Base-by-base conservation (phyloP, 2,888 invertebrate genomes). In the Drosophila algonquin region DNA sequence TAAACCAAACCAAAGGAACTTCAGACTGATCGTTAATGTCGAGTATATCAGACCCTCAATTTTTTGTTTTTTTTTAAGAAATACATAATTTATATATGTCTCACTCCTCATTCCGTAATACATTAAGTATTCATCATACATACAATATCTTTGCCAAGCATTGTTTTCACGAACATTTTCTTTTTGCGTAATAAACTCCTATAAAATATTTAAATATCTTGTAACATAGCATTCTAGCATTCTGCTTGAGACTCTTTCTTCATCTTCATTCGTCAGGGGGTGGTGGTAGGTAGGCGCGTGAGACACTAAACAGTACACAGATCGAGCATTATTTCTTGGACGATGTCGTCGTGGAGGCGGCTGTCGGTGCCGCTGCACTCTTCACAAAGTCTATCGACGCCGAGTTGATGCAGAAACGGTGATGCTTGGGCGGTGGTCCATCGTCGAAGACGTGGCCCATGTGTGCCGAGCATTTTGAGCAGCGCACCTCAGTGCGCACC, bases 401-500 rank as follows among this genome's bases (percentile, higher is more conserved):
- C 71, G 98, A 98, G 93, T 99, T 99, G 93, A 99, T 98, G 94
- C 99, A 99, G 94, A 97, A 99, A 62, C 99, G 95, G 92, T 97
- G 97, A 91, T 96, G 96, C 71, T 97, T 98, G 73, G 98, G 98
- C 90, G 95, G 94, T 18, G 99, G 99, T 81, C 99, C 99, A 93
- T 99, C 99, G 92, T 97, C 96, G 93, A 99, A 99, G 77, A 99
- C 97, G 92, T 99, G 99, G 73, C 99, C 99, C 92, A 99, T 95
- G 93, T 99, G 99, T 79, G 98, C 96, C 78, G 96, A 95, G 93
- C 98, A 99, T 93, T 96, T 95, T 87, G 97, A 95, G 93, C 99
- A 99, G 90, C 96, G 95, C 92, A 99, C 98, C 94, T 99, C 99
- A 80, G 97, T 98, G 93, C 99, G 95, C 91, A 97, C 95, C 95